These are phyloP conservation scores for Nasonia vitripennis DNA, from an alignment of 1,140 invertebrate genomes.

Conservation along the genomic window DNA sequence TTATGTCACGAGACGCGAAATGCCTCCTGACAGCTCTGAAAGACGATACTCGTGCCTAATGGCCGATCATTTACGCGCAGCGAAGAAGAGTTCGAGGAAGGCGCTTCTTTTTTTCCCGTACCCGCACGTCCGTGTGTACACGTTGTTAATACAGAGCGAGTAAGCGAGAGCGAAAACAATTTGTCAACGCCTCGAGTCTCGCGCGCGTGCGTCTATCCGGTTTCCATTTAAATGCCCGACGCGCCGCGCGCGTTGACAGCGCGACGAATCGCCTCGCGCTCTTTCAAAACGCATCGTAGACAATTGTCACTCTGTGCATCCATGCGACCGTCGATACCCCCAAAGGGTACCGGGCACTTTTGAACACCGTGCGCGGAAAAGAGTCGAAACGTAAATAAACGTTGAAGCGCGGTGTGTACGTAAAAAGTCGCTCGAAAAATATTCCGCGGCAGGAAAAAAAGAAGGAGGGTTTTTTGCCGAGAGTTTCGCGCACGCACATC, in stretches of 20 bases:
- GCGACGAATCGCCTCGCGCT: not conserved
- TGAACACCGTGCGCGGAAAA: too few relatives aligned
- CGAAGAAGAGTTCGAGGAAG: slow-evolving; percentile 24
- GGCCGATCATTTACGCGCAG: slow-evolving; percentile 41
- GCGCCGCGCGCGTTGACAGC: too few relatives aligned
- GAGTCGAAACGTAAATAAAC: too few relatives aligned
- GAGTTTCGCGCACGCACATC: slow-evolving; percentile 35
- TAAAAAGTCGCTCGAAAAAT: too few relatives aligned
- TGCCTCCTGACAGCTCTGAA: slow-evolving; percentile 58
- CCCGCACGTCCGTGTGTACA: not conserved
- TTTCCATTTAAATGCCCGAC: slow-evolving; percentile 11
- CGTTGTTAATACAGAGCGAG: not conserved
- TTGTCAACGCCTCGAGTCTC: not conserved
- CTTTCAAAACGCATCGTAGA: not conserved
- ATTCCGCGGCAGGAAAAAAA: not conserved
- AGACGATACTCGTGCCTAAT: slow-evolving; percentile 68
- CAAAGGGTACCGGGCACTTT: too few relatives aligned
- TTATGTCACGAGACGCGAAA: slow-evolving; percentile 44
- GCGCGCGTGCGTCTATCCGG: not conserved
- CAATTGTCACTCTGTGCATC: not conserved
- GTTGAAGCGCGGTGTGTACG: too few relatives aligned
- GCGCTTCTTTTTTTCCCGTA: not conserved
- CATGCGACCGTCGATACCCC: not conserved
- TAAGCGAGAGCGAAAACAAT: not conserved
- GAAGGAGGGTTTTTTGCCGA: slow-evolving; percentile 27